Conservation (phyloP, 1,140 invertebrate species). For the Centruroides vittatus region DNA sequence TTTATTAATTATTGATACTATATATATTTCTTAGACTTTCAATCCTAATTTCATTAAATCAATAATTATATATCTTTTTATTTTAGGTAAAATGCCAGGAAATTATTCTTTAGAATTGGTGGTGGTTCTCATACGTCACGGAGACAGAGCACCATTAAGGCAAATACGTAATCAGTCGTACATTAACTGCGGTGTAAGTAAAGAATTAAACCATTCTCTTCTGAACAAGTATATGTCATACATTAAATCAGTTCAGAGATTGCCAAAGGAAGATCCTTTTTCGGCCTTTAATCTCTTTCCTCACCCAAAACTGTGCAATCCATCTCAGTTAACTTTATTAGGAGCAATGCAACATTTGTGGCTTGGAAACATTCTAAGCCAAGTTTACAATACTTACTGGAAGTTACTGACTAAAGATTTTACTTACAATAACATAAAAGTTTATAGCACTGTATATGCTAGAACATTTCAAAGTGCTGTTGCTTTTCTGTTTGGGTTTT, state of each 20-base stretch:
- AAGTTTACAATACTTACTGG: conserved; percentile 47
- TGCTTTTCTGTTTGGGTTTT: conserved; percentile 58
- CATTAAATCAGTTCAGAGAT: conserved; percentile 28
- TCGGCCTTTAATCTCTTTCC: conserved; percentile 64
- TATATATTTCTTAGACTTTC: no score
- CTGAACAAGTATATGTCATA: conserved; percentile 21
- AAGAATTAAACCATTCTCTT: conserved; percentile 17
- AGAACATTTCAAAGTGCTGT: conserved; percentile 78
- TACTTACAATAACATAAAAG: conserved; percentile 44
- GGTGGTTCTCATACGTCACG: conserved; percentile 65
- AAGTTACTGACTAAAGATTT: conserved; percentile 35
- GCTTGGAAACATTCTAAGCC: conserved; percentile 51
- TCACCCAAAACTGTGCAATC: conserved; percentile 37
- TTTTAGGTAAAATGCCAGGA: no score
- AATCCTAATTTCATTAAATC: no score
- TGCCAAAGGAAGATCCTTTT: conserved; percentile 45
- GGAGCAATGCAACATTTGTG: conserved; percentile 58
- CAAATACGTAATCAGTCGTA: conserved; percentile 56
- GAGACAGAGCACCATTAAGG: conserved; percentile 67
- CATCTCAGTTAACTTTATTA: conserved; percentile 54
- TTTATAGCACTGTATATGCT: conserved; percentile 66
- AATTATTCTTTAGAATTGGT: conserved; percentile 31
- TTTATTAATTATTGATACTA: no score
- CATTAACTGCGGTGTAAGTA: conserved; percentile 50
- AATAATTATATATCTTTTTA: no score